These are phyloP conservation scores for Hexactinellida sp. DNA, from an alignment of 37 sponge, comb jelly and placozoan species.

Conservation along the genomic window DNA sequence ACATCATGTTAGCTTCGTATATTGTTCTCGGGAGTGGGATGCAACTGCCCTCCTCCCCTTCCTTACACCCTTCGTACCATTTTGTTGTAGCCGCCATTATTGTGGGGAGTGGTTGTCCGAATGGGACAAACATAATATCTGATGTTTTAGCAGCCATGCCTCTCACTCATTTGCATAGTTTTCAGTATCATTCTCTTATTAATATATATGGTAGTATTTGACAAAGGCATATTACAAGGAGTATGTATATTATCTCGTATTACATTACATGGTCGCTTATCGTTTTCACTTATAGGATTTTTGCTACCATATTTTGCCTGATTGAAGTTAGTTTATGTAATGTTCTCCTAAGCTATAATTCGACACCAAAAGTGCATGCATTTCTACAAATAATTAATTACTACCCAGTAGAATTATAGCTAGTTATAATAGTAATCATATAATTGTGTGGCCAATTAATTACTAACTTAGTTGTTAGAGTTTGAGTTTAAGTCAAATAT, in stretches of 20 bases:
- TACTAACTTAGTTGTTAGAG: too few species aligned
- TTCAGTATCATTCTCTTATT: not conserved
- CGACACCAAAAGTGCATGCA: too few species aligned
- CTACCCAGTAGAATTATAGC: too few species aligned
- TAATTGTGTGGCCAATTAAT: too few species aligned
- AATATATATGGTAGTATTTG: not conserved
- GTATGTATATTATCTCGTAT: not conserved
- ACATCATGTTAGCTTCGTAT: conserved; percentile 5
- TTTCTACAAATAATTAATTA: too few species aligned
- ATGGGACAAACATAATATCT: not conserved
- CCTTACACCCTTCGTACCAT: not conserved
- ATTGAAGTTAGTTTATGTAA: too few species aligned
- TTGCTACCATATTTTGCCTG: not conserved
- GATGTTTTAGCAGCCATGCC: not conserved
- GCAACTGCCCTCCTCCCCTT: not conserved
- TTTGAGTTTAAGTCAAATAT: too few species aligned
- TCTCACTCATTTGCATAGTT: not conserved
- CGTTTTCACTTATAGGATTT: not conserved
- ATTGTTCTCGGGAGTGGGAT: not conserved
- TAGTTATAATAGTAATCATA: too few species aligned
- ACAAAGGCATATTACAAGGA: not conserved
- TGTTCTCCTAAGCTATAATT: not conserved
- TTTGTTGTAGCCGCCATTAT: not conserved
- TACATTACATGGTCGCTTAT: too few species aligned
- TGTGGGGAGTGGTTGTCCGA: not conserved